Evolutionary conservation across 35 echinoderm and acorn worm genomes (phyloP), one percentile per base, ranked within the genome.

Genomic region (Ophioderma brevispina): DNA sequence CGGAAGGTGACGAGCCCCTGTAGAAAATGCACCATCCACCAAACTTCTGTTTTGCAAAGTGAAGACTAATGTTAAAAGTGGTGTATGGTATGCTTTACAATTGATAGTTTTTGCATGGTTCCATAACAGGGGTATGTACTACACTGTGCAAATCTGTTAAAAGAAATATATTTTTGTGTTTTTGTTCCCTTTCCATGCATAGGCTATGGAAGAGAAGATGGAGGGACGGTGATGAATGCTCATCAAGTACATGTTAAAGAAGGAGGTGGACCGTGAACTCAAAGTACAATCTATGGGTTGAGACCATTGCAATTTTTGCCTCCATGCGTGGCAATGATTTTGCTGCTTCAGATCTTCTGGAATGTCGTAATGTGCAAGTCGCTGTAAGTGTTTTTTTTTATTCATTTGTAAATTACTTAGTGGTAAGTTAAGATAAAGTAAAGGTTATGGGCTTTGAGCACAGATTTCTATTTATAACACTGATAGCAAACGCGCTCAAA

Each of bases 321-420:
- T 85, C 96, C 21, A 98, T 98, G 75, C 91, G 96, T 31, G 96
- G 91, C 36, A 98, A 98, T 80, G 96, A 98, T n/a, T 64, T 98
- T 0, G 96, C 96, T 25, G 86, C 92, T 0, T 81, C 75, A 19
- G 96, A 98, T 23, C 59, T 98, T 1, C 64, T 98, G 1, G 59
- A 85, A 28, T 87, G 79, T 35, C 81, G 46, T 1, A 82, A 50
- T n/a, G 89, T 98, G 23, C 80, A 84, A 35, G 87, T 94, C 33
- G 96, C 94, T 86, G 96, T 98, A 41, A 88, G 94, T 88, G 17
- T 46, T 46, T 46, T 17, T 46, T 46, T 46, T 8, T 17, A 46
- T 46, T 4, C 17, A 46, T 46, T 8, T 46, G 41, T 46, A 17
- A 46, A 4, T 17, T 46, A 4, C 41, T 8, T 17, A 46, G 17